phyloP scores from a whole-genome alignment of 2,113 vertebrate genomes.

The Laticauda colubrina region DNA sequence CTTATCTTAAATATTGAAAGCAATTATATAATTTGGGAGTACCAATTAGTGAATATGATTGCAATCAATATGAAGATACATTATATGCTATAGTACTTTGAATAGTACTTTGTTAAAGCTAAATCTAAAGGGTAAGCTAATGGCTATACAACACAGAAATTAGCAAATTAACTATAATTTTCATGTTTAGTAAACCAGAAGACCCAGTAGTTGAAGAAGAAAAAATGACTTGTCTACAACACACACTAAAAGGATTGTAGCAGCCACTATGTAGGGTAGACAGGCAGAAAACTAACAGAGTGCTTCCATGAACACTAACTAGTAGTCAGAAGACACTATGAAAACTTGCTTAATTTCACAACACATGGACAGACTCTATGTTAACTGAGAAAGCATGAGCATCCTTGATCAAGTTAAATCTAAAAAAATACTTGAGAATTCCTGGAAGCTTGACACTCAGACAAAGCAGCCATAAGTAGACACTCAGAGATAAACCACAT shows the following conservation, averaged over 20 bases:
- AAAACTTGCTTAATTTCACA: neutral
- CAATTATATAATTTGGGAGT: neutral
- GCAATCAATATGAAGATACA: neutral
- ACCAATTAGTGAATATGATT: neutral
- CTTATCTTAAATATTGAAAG: neutral
- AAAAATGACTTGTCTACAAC: neutral
- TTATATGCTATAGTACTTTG: neutral
- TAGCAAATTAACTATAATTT: neutral
- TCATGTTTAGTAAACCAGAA: neutral
- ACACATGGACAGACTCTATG: neutral
- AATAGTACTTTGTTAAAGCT: neutral
- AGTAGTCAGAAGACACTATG: neutral
- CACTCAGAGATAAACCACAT: neutral
- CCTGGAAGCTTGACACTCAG: neutral
- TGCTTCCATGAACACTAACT: neutral
- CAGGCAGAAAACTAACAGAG: neutral
- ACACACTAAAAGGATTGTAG: neutral
- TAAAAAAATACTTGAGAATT: neutral
- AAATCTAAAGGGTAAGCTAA: neutral
- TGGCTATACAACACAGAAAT: neutral
- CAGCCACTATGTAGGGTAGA: neutral
- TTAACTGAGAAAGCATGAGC: neutral
- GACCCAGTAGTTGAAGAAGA: neutral
- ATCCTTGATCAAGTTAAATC: neutral
- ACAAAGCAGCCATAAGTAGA: neutral